Conservation (phyloP, 2,113 vertebrate genomes). For the Psilopogon haemacephalus region DNA sequence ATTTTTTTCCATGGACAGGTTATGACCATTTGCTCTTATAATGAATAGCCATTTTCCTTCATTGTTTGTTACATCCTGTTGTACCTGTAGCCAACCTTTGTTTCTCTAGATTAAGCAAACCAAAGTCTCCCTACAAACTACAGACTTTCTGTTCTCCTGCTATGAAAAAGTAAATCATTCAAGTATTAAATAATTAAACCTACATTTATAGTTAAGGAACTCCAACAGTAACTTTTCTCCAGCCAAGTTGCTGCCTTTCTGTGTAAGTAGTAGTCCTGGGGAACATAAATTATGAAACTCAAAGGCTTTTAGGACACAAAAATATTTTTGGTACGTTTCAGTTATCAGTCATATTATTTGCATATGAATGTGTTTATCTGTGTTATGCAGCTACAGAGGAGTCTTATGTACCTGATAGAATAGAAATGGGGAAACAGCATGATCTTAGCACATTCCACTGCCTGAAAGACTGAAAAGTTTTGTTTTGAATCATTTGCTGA, state of each 20-base stretch:
- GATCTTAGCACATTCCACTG: neutral
- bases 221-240: neutral
- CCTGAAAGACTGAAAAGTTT: neutral
- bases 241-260: neutral
- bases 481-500: slow-evolving; percentile 30
- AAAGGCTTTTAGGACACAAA: neutral
- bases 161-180: neutral
- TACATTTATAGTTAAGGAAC: neutral
- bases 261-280: neutral
- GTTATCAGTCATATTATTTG: neutral
- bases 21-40: neutral
- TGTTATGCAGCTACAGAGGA: neutral
- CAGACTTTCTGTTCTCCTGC: neutral
- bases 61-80: slow-evolving; percentile 1
- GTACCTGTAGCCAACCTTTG: neutral
- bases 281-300: neutral
- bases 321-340: neutral
- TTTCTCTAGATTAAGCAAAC: neutral
- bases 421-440: neutral
- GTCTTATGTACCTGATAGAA: slow-evolving; percentile 27
- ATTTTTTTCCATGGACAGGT: neutral
- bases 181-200: neutral
- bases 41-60: neutral
- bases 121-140: neutral
- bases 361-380: neutral